Evolutionary conservation across 2,113 vertebrate genomes (phyloP).

Genomic region (Phaethornis superciliosus): DNA sequence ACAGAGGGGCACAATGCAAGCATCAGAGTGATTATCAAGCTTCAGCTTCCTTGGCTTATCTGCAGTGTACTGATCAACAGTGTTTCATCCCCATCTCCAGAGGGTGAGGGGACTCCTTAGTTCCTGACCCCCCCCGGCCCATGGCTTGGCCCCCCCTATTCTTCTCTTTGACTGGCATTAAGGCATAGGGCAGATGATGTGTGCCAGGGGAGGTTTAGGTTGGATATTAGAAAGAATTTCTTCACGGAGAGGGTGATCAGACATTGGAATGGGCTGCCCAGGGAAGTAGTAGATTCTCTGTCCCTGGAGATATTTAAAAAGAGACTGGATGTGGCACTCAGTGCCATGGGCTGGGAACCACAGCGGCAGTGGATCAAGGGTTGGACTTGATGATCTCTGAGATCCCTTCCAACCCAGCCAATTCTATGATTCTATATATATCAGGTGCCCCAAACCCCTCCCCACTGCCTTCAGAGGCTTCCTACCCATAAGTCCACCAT

Average conservation of each 20-base stretch:
- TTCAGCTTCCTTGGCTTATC: not conserved
- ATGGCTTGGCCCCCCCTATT: fast-evolving
- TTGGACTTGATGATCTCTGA: no score
- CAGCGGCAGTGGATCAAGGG: no score
- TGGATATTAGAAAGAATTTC: no score
- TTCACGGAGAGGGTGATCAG: no score
- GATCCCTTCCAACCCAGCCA: no score
- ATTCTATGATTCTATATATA: no score
- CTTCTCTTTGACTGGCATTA: not conserved
- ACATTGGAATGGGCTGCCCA: no score
- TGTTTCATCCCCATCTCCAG: not conserved
- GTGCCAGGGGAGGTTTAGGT: no score
- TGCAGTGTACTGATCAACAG: not conserved
- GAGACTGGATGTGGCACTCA: no score
- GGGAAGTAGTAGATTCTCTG: no score
- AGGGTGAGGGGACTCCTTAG: fast-evolving
- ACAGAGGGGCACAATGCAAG: fast-evolving
- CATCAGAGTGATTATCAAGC: not conserved
- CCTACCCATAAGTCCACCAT: not conserved
- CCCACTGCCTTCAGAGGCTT: not conserved
- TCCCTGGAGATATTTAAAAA: no score
- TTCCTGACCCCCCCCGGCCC: fast-evolving
- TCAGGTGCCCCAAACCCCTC: not conserved
- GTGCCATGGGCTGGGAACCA: no score
- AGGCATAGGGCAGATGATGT: not conserved